Evolutionary conservation across 2,797 vertebrate genomes (phyloP).

Genomic region (Yasuhikotakia modesta): DNA sequence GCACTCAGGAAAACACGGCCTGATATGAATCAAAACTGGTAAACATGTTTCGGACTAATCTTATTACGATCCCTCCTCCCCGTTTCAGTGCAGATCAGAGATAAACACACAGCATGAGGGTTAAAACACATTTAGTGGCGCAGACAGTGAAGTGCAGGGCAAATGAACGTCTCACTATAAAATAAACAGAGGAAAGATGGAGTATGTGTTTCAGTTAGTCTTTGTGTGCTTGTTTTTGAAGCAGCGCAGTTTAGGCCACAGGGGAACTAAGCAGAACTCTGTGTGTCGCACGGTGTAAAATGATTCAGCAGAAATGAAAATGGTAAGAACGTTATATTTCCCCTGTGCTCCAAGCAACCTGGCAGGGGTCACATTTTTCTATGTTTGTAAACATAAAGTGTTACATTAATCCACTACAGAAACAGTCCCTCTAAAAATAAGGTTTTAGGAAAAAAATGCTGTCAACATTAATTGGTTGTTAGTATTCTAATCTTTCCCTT

Average conservation of each 20-base stretch:
- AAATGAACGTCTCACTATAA: slow-evolving; percentile 6
- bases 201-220: neutral
- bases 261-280: neutral
- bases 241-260: slow-evolving; percentile 7
- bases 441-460: too few species aligned
- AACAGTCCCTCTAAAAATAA: neutral
- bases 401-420: neutral
- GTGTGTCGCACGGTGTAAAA: slow-evolving; percentile 3
- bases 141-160: slow-evolving; percentile 15
- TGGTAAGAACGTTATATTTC: neutral
- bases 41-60: slow-evolving; percentile 74
- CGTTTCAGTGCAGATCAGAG: slow-evolving; percentile 65
- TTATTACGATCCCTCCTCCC: slow-evolving; percentile 68
- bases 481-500: too few species aligned
- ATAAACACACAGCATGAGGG: slow-evolving; percentile 64
- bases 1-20: slow-evolving; percentile 13
- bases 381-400: neutral
- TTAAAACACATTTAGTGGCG: slow-evolving; percentile 8
- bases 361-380: neutral
- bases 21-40: slow-evolving; percentile 72
- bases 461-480: too few species aligned
- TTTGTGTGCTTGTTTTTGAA: slow-evolving; percentile 17
- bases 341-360: neutral
- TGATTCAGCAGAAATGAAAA: slow-evolving; percentile 12
- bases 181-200: neutral